phyloP scores from a whole-genome alignment of 2,113 vertebrate species.

The Muntiacus muntjak region DNA sequence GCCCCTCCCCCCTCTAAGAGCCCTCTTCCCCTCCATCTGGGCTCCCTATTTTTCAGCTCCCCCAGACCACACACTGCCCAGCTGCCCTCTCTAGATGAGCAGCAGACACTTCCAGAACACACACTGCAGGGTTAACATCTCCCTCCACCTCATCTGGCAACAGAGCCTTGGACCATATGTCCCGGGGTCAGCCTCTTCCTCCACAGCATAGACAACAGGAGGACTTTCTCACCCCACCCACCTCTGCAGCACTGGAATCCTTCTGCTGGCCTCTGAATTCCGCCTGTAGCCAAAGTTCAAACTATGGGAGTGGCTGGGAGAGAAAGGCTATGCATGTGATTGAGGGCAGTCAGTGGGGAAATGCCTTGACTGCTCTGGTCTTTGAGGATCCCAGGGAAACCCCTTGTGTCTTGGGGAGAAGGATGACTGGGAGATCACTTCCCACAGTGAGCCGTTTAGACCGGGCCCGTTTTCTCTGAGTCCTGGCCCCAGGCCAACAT shows the following conservation, averaged over 20 bases:
- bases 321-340: not conserved
- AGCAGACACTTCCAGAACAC: not conserved
- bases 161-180: not conserved
- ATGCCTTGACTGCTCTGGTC: not conserved
- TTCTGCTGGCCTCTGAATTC: constrained; percentile 21
- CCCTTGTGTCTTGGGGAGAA: not conserved
- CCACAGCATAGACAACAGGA: not conserved
- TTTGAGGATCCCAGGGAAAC: constrained; percentile 29
- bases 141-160: constrained; percentile 12
- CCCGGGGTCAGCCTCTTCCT: constrained; percentile 9
- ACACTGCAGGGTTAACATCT: not conserved
- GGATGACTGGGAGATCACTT: constrained; percentile 12
- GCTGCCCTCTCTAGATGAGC: not conserved
- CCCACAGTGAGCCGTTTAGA: constrained; percentile 44
- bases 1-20: not conserved
- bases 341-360: not conserved
- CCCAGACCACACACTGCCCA: not conserved
- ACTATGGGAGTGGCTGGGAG: constrained; percentile 8
- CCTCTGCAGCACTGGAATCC: not conserved
- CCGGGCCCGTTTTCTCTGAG: constrained; percentile 57
- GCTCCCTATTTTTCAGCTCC: not conserved
- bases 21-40: not conserved
- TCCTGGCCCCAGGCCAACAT: constrained; percentile 43
- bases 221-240: constrained; percentile 48
- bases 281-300: not conserved